Percentiles rank a stretch among this genome's conserved stretches.
phyloP scores from a whole-genome alignment of 2,113 vertebrate genomes.

The cattle (Bos taurus) region ARS-UCD2.0 NC_037336.1:97677001-97677500 shows the following conservation, averaged over 20 bases:
- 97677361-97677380: not conserved
- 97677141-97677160: fast-evolving
- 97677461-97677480: no score
- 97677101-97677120: fast-evolving
- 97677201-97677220: not conserved
- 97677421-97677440: not conserved
- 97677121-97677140: fast-evolving
- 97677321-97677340: not conserved
- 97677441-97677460: fast-evolving
- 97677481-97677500: not conserved
- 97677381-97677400: no score
- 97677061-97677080: not conserved
- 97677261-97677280: not conserved
- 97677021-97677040: not conserved
- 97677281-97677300: not conserved
- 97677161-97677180: not conserved
- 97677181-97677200: not conserved
- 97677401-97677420: fast-evolving
- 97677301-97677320: not conserved
- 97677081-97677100: fast-evolving
- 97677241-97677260: not conserved
- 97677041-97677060: not conserved
- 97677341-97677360: not conserved
- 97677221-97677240: fast-evolving
- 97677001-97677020: not conserved